Conservation (phyloP, 2,113 vertebrate species). For the Strigops habroptila region DNA sequence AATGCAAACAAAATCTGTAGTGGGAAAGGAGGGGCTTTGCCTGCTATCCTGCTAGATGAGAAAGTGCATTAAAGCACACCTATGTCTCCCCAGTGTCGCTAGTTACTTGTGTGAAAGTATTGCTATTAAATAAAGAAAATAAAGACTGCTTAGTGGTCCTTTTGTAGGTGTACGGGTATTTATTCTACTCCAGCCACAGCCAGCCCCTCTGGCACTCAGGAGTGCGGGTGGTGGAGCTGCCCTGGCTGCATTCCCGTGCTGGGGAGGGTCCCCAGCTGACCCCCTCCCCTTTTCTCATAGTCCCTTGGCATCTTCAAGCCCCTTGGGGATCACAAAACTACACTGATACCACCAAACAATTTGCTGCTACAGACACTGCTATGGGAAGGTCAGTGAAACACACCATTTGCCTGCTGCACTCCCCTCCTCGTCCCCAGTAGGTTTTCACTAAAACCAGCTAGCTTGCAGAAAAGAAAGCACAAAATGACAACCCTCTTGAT, state of each 20-base stretch:
- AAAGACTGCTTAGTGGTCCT: neutral
- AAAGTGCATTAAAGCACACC: neutral
- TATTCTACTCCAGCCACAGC: neutral
- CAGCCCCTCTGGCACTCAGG: accelerated
- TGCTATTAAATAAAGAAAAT: neutral
- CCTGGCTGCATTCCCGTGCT: accelerated
- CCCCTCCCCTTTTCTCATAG: neutral
- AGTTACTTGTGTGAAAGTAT: neutral
- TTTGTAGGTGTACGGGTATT: neutral
- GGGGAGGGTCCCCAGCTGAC: neutral
- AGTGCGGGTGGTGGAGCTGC: neutral
- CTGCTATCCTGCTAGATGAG: neutral
- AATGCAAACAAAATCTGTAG: neutral
- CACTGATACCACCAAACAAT: neutral
- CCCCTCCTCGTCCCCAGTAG: neutral
- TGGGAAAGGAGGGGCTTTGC: neutral
- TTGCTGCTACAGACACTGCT: neutral
- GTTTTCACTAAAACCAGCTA: neutral
- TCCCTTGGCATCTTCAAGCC: neutral
- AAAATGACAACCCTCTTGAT: neutral
- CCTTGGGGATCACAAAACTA: neutral
- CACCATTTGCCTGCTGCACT: neutral
- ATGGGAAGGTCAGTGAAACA: neutral
- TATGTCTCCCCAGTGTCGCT: neutral
- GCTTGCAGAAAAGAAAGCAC: neutral